Evolutionary conservation across 1,140 invertebrate genomes (phyloP), one percentile per base, ranked within the genome.

Genomic region (Ostrea edulis): DNA sequence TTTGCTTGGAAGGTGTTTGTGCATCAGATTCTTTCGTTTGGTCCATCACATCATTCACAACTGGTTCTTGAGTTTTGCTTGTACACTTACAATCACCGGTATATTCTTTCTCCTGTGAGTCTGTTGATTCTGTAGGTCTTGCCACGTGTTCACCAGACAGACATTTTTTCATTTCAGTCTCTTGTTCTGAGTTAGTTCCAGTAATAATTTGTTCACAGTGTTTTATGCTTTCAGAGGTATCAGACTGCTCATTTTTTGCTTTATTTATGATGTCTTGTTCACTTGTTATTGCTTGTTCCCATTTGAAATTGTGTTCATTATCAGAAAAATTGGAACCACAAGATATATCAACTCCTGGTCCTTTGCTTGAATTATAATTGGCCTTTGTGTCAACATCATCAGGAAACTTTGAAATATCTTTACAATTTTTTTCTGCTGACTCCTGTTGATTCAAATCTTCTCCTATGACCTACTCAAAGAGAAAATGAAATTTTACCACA

Each of bases 401-500:
- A 14, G 29, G 14, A n/a, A 77, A 35, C 65, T 84, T 71, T 84
- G 25, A 58, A 22, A 54, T 35, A 58, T 84, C 51, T 83, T 29
- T 53, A 22, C 11, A 14, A 2, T 83, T 12, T 83, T 83, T 20
- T 5, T 83, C 82, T 52, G n/a, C 51, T 54, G 82, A 52, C 2
- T 2, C 22, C 53, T 52, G 82, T 25, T 83, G 35, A 65, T 62
- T 58, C 25, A 62, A 62, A 51, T 85, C 84, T 65, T 85, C 84
- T 14, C 58, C 84, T 0, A 62, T 85, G 5, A 58, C 84, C 84
- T 85, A 62, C 29, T 85, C 54, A 85, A 65, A 65, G 29, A 85
- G 9, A 85, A 85, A 85, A 85, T 58, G 11, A 62, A 85, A 85
- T 65, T 85, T 35, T 62, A 44, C 84, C 54, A 85, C n/a, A 58